A percentile compares a stretch with the other conserved stretches of the same genome.
Evolutionary conservation across 2,113 vertebrate species (phyloP).

Genomic region (Dunckerocampus dactyliophorus): DNA sequence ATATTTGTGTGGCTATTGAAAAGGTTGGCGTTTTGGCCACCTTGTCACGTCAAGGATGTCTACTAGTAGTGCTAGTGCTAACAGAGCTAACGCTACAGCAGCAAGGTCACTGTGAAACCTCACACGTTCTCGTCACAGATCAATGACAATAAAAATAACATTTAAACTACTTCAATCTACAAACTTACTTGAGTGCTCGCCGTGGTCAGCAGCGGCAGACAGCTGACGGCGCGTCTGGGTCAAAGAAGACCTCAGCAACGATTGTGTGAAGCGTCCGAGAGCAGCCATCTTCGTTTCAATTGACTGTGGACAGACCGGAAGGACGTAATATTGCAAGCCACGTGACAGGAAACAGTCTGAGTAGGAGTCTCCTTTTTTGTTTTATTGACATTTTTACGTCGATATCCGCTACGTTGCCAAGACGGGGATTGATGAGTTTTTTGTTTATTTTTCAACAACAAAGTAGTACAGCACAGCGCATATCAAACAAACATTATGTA

Average conservation of each 20-base stretch:
- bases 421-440: too few relatives aligned
- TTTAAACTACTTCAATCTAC: fast-evolving
- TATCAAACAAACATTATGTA: too few relatives aligned
- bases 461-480: too few relatives aligned
- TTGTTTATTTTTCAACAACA: too few relatives aligned
- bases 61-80: constrained; percentile 27
- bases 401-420: too few relatives aligned
- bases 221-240: constrained; percentile 62
- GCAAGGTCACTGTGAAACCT: constrained; percentile 59
- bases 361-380: not conserved
- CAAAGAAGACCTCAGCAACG: constrained; percentile 45
- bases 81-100: constrained; percentile 14
- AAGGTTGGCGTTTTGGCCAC: too few relatives aligned
- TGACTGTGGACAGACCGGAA: constrained; percentile 27
- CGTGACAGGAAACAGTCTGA: not conserved
- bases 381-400: too few relatives aligned
- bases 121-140: fast-evolving
- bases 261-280: constrained; percentile 49
- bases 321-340: not conserved
- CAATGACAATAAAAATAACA: fast-evolving
- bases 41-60: not conserved
- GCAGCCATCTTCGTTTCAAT: constrained; percentile 66
- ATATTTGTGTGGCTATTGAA: too few relatives aligned
- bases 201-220: constrained; percentile 51
- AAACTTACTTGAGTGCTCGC: constrained; percentile 52